Percentiles rank a stretch among this genome's conserved stretches.
Evolutionary conservation across 2,888 invertebrate genomes (phyloP).

Genomic region (Leptinotarsa peninsularis): DNA sequence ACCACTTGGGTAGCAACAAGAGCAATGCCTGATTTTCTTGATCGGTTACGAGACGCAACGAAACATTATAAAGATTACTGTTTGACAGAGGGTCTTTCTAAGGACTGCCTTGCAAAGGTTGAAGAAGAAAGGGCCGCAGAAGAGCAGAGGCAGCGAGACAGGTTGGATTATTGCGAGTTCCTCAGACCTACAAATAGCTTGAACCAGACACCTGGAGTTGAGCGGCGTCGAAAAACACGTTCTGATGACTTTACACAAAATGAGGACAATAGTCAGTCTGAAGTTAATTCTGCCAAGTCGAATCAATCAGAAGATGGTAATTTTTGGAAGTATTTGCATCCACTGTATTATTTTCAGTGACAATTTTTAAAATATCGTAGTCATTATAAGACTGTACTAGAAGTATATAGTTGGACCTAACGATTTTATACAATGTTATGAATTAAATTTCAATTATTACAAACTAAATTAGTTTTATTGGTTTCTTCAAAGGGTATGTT

Average conservation of each 20-base stretch:
- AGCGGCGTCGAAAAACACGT: constrained; percentile 2
- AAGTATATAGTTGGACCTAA: constrained; percentile 7
- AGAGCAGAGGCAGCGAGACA: constrained; percentile 47
- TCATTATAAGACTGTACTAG: constrained; percentile 19
- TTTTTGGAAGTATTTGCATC: constrained; percentile 73
- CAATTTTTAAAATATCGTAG: constrained; percentile 22
- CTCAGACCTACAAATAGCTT: constrained; percentile 41
- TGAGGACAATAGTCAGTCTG: constrained; percentile 38
- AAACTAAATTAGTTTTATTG: too few relatives aligned
- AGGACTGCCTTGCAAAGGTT: constrained; percentile 49
- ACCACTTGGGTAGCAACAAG: constrained; percentile 81
- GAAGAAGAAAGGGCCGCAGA: constrained; percentile 43
- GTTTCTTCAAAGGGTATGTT: too few relatives aligned
- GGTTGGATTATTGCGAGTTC: constrained; percentile 51
- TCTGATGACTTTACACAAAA: constrained; percentile 22
- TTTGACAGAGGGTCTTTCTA: constrained; percentile 52
- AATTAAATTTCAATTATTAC: constrained; percentile 8
- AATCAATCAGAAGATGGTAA: constrained; percentile 54
- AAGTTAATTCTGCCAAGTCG: constrained; percentile 43
- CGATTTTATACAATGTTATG: constrained; percentile 25
- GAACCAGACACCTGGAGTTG: neutral
- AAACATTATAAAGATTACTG: constrained; percentile 71
- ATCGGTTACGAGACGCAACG: constrained; percentile 77
- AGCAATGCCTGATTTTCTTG: constrained; percentile 83
- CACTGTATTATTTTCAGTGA: constrained; percentile 69